Evolutionary conservation across 1,140 invertebrate species (phyloP).

Genomic region (Conopomorpha cramerella): DNA sequence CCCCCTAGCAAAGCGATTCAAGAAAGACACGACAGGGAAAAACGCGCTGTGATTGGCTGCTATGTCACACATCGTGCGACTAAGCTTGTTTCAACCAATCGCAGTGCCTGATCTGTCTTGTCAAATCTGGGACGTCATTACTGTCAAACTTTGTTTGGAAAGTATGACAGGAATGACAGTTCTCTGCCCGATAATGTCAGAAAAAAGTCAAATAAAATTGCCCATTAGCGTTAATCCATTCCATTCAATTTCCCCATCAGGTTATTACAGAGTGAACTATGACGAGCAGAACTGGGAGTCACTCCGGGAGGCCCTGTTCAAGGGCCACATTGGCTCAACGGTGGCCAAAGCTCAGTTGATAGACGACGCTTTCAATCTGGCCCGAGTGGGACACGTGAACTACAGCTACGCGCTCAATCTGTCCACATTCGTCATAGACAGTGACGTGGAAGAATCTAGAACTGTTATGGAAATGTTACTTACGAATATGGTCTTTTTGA

Average conservation of each 20-base stretch:
- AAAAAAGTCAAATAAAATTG: no score
- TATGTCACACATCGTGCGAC: no score
- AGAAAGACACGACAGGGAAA: no score
- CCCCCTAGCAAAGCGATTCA: no score
- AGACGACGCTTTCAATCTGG: conserved; percentile 81
- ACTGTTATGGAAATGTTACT: conserved; percentile 63
- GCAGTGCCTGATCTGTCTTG: no score
- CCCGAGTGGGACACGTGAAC: conserved; percentile 59
- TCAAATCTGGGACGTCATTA: no score
- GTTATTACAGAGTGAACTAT: conserved; percentile 79
- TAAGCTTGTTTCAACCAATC: no score
- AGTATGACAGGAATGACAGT: no score
- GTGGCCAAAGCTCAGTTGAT: conserved; percentile 79
- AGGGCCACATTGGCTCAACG: conserved; percentile 23
- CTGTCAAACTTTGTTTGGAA: no score
- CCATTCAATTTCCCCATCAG: conserved; percentile 64
- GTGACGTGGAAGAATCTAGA: conserved; percentile 62
- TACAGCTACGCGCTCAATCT: conserved; percentile 66
- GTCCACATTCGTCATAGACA: conserved; percentile 67
- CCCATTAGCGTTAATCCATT: no score
- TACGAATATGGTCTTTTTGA: conserved; percentile 55
- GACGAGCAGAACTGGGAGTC: conserved; percentile 69
- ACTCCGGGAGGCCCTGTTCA: conserved; percentile 62
- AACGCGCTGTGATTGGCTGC: no score
- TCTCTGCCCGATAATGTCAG: no score